Evolutionary conservation across 2,888 invertebrate genomes (phyloP).

Genomic region (Deilephila porcellus): DNA sequence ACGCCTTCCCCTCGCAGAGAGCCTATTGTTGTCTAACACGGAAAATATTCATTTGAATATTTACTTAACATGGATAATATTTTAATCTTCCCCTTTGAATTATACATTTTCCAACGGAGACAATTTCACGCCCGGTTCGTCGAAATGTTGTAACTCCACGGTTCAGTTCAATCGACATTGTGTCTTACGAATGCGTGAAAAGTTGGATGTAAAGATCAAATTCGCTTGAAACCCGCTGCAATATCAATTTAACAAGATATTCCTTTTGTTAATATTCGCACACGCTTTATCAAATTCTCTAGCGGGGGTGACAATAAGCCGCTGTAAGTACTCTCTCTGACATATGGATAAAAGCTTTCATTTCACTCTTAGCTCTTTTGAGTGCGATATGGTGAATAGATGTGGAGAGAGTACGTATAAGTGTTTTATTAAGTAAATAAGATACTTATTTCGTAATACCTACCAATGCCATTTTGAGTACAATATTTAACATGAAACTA

Average conservation of each 20-base stretch:
- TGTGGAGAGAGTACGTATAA: conserved; percentile 37
- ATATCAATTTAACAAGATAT: conserved; percentile 85
- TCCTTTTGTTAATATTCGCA: conserved; percentile 86
- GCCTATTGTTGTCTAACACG: conserved; percentile 84
- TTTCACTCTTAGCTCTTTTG: conserved; percentile 83
- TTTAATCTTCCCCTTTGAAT: conserved; percentile 86
- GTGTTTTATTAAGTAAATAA: conserved; percentile 24
- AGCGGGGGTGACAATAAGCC: conserved; percentile 85
- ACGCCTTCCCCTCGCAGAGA: conserved; percentile 72
- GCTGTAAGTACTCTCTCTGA: conserved; percentile 84
- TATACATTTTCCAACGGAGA: conserved; percentile 85
- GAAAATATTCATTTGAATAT: conserved; percentile 86
- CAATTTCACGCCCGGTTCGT: conserved; percentile 78
- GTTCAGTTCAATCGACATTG: conserved; percentile 60
- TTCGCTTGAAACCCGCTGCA: conserved; percentile 59
- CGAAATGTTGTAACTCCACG: conserved; percentile 66
- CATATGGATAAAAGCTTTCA: conserved; percentile 85
- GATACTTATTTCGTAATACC: neutral
- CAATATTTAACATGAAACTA: neutral
- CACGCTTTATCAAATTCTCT: conserved; percentile 85
- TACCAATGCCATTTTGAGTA: neutral
- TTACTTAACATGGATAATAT: conserved; percentile 86
- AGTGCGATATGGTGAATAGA: conserved; percentile 66
- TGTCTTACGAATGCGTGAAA: conserved; percentile 42
- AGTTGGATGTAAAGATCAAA: conserved; percentile 54